These are phyloP conservation scores for Gymnosoma rotundatum DNA, from an alignment of 2,888 invertebrate genomes.

Conservation along the genomic window DNA sequence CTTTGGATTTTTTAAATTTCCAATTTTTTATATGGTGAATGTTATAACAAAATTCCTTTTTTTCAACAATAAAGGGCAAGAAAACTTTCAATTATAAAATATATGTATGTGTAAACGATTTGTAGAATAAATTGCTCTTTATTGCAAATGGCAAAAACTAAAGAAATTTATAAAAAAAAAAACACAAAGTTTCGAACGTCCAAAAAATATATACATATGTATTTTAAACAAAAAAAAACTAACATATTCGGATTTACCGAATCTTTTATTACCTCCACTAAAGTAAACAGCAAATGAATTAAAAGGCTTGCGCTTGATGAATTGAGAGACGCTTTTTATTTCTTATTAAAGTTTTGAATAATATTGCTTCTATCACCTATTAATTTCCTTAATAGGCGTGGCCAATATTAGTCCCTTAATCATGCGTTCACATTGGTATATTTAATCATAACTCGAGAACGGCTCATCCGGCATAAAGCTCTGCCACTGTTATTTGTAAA, in stretches of 20 bases:
- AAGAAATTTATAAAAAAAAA: constrained; percentile 9
- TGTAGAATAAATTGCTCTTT: constrained; percentile 41
- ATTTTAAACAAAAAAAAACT: not conserved
- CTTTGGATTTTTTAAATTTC: too few relatives aligned
- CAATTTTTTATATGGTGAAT: too few relatives aligned
- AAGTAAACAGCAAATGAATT: not conserved
- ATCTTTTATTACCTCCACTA: constrained; percentile 27
- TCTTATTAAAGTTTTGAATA: too few relatives aligned
- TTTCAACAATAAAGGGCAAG: constrained; percentile 45
- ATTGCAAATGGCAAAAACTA: constrained; percentile 25
- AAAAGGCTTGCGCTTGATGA: too few relatives aligned
- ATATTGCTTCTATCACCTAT: too few relatives aligned
- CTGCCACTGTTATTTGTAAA: too few relatives aligned
- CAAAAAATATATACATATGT: constrained; percentile 18
- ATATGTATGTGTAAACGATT: not conserved
- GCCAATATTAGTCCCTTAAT: too few relatives aligned
- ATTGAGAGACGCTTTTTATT: too few relatives aligned
- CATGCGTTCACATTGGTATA: too few relatives aligned
- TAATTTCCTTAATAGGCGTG: too few relatives aligned
- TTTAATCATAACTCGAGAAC: too few relatives aligned
- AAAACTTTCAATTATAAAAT: not conserved
- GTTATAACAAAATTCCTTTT: not conserved
- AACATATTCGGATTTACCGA: constrained; percentile 38
- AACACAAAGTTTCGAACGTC: constrained; percentile 67
- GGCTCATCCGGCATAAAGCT: too few relatives aligned